Percentiles rank a stretch among this genome's conserved stretches.
Conservation (phyloP, 2,888 invertebrate genomes). For the Tiliacea citrago region DNA sequence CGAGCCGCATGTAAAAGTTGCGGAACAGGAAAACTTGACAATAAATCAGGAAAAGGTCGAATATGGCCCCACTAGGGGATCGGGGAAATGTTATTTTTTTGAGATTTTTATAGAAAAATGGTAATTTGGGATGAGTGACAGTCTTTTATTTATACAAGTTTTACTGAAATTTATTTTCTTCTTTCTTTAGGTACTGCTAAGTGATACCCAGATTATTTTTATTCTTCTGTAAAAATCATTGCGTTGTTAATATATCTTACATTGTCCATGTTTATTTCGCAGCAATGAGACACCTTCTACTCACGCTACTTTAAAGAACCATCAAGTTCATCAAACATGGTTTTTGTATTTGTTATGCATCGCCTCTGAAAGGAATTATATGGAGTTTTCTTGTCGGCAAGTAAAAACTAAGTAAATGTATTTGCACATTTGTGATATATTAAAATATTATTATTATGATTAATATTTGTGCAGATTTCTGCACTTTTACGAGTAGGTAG, state of each 20-base stretch:
- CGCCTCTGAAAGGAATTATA: neutral
- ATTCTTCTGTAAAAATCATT: neutral
- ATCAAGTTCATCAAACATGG: neutral
- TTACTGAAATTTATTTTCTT: neutral
- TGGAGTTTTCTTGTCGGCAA: neutral
- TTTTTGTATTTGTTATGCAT: conserved; percentile 9
- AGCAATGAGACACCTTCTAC: neutral
- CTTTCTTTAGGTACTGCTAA: neutral
- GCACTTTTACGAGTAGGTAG: neutral
- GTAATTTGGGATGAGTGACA: conserved; percentile 49
- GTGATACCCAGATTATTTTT: neutral
- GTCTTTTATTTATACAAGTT: conserved; percentile 30
- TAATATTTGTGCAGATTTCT: too few relatives aligned
- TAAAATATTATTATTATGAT: too few relatives aligned
- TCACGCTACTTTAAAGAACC: neutral
- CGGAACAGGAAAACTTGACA: conserved; percentile 78
- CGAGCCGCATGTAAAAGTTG: conserved; percentile 83
- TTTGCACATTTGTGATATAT: too few relatives aligned
- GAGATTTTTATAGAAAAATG: conserved; percentile 64
- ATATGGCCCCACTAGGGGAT: conserved; percentile 78
- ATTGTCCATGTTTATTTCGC: neutral
- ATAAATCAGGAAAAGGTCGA: conserved; percentile 88
- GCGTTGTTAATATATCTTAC: too few relatives aligned
- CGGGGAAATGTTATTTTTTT: conserved; percentile 70
- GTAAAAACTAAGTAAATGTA: conserved; percentile 2